These are phyloP conservation scores for Doryteuthis pealeii DNA, from an alignment of 1,140 invertebrate species.

Conservation along the genomic window DNA sequence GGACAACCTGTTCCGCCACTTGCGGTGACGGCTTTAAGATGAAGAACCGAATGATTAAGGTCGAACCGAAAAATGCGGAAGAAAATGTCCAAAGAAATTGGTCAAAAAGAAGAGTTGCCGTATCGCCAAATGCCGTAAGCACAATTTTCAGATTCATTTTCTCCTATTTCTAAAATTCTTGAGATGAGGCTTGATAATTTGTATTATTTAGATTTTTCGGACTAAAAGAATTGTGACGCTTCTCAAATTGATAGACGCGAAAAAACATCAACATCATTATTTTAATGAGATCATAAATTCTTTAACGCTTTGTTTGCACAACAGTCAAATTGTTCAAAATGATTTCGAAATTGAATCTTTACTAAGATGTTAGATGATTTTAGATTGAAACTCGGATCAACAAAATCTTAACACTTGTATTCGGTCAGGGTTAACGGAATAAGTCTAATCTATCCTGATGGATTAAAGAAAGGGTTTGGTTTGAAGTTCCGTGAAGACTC, in stretches of 20 bases:
- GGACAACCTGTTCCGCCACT: conserved; percentile 55
- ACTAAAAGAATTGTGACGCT: no score
- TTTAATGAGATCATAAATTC: no score
- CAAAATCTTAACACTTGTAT: no score
- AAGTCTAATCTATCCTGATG: background rate
- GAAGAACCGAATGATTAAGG: conserved; percentile 41
- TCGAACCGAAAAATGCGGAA: conserved; percentile 43
- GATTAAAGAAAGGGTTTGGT: no score
- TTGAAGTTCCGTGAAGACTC: no score
- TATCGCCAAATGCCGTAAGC: conserved; percentile 46
- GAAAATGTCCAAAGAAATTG: conserved; percentile 45
- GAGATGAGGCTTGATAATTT: no score
- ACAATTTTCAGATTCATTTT: background rate
- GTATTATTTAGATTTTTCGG: no score
- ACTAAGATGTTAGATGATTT: background rate
- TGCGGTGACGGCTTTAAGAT: conserved; percentile 51
- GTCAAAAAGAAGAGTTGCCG: conserved; percentile 43
- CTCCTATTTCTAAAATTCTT: background rate
- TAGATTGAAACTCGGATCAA: background rate
- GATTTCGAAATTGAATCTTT: background rate
- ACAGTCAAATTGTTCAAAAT: no score
- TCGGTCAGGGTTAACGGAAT: background rate
- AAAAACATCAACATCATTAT: background rate
- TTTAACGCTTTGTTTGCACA: no score
- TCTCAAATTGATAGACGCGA: no score